A percentile compares a stretch with the other conserved stretches of the same genome.
Evolutionary conservation across 1,140 invertebrate genomes (phyloP).

Genomic region (Zeugodacus cucurbitae): DNA sequence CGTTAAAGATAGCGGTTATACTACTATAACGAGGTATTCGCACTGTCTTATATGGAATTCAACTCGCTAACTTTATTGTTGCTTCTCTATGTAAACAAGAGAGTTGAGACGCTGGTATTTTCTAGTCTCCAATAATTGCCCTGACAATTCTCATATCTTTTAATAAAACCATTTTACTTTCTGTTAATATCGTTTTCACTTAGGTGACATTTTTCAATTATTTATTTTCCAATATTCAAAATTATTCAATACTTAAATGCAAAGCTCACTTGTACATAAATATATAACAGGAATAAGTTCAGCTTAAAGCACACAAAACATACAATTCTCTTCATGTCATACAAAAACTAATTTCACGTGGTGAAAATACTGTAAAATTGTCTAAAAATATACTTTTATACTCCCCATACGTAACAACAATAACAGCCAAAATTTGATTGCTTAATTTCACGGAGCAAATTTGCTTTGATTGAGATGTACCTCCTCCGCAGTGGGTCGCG

Average conservation of each 20-base stretch:
- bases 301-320: neutral
- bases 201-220: too few species aligned
- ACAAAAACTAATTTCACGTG: neutral
- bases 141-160: too few species aligned
- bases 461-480: conserved; percentile 44
- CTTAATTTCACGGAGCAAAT: conserved; percentile 34
- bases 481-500: neutral
- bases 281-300: neutral
- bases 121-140: too few species aligned
- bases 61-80: too few species aligned
- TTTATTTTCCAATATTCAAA: neutral
- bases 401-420: neutral
- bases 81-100: too few species aligned
- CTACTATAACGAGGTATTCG: too few species aligned
- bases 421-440: neutral
- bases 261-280: neutral
- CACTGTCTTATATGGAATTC: too few species aligned
- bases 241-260: neutral
- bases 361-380: neutral
- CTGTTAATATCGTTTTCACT: too few species aligned
- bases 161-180: too few species aligned
- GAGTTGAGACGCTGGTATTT: too few species aligned
- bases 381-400: neutral
- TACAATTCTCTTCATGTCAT: neutral
- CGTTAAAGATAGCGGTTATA: too few species aligned